Conservation (phyloP, 2,888 invertebrate species). For the Miltochrista miniata region DNA sequence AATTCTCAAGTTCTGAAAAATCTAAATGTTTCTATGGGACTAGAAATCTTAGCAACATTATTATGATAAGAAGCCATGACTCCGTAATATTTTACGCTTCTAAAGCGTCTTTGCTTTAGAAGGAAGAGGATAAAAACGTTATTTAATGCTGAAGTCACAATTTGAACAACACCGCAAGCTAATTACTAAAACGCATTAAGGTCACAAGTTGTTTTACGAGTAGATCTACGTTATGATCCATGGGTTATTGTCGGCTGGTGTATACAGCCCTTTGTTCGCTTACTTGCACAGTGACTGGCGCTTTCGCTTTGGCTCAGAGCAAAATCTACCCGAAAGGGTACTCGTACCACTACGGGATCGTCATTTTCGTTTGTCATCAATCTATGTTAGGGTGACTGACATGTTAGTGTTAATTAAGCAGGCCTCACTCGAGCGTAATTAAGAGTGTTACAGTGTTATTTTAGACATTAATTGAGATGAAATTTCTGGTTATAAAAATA, state of each 20-base stretch:
- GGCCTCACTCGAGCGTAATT: slow-evolving; percentile 81
- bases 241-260: slow-evolving; percentile 54
- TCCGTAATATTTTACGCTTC: background rate
- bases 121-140: background rate
- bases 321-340: slow-evolving; percentile 65
- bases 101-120: too few species aligned
- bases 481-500: slow-evolving; percentile 79
- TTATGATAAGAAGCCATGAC: too few species aligned
- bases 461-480: slow-evolving; percentile 83
- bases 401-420: slow-evolving; percentile 84
- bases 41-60: too few species aligned
- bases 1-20: too few species aligned
- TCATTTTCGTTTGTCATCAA: slow-evolving; percentile 84
- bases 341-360: slow-evolving; percentile 63
- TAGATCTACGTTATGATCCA: slow-evolving; percentile 63
- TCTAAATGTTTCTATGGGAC: too few species aligned
- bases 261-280: slow-evolving; percentile 67
- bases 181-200: slow-evolving; percentile 81
- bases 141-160: slow-evolving; percentile 1
- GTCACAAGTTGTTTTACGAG: slow-evolving; percentile 60
- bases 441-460: slow-evolving; percentile 83
- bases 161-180: slow-evolving; percentile 47
- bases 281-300: slow-evolving; percentile 76
- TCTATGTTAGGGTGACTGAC: slow-evolving; percentile 81
- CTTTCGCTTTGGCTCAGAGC: slow-evolving; percentile 59